Evolutionary conservation across 2,888 invertebrate genomes (phyloP), one percentile per base, ranked within the genome.

Genomic region (Drosophila fulvimacula): DNA sequence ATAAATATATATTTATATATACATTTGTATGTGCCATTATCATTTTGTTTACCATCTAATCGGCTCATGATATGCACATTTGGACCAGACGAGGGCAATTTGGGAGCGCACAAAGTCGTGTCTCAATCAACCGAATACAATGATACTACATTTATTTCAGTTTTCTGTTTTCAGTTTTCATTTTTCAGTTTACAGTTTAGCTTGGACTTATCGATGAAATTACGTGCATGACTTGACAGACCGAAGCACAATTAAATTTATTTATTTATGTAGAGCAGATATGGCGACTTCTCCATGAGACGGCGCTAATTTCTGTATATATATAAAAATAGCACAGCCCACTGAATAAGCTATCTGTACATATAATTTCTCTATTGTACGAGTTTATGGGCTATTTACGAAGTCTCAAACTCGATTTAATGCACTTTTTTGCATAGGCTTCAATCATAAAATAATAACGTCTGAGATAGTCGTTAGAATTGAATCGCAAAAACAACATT

Each of bases 361-460:
- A 19, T 46, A 55, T 55, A n/a, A 38, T 36, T 36, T 38, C 36
- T 30, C 13, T 13, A 34, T 38, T 24, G 38, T 9, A 21, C 17
- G 30, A n/a, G n/a, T 9, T 5, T 15, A 17, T 63, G 19, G 41
- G 46, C 11, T 30, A 21, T 17, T 46, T 46, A 13, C 17, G 27
- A 30, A 30, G 30, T 30, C 48, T 17, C 13, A 0, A 7, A 11
- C 27, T 17, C 17, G 60, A 48, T 36, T 42, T n/a, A 38, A 36
- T 66, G 41, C 56, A 65, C 41, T n/a, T 32, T 68, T 55, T 53
- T 57, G 52, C 63, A 49, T 73, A 38, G 60, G 69, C 57, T 30
- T 70, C 58, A 52, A 69, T 76, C 68, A 76, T 69, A 48, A 69
- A 72, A 58, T 61, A 66, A 61, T 58, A 66, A 59, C 69, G 69